phyloP scores from a whole-genome alignment of 2,113 vertebrate genomes.

The Passer montanus region DNA sequence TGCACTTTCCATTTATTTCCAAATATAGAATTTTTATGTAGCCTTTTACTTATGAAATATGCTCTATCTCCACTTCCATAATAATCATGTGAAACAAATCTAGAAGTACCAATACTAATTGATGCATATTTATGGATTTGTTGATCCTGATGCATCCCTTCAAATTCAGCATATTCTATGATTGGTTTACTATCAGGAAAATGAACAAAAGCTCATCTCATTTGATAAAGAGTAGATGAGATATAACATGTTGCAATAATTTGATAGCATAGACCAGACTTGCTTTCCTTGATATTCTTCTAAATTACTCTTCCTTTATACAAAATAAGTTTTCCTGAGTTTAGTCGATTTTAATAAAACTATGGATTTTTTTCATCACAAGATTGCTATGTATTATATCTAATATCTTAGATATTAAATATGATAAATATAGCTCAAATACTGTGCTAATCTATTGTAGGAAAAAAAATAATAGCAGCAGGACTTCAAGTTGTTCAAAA shows the following conservation, averaged over 20 bases:
- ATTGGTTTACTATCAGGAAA: not conserved
- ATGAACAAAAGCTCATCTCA: not conserved
- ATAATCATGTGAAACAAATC: not conserved
- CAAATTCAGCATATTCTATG: not conserved
- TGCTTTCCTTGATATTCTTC: conserved; percentile 7
- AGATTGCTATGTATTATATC: not conserved
- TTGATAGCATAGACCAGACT: conserved; percentile 5
- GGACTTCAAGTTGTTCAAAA: not conserved
- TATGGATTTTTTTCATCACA: conserved; percentile 3
- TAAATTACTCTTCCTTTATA: conserved; percentile 38
- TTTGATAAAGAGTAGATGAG: not conserved
- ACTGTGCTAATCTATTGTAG: not conserved
- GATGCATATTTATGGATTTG: not conserved
- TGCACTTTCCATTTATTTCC: not conserved
- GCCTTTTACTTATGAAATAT: not conserved
- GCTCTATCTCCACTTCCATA: not conserved
- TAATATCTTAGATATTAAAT: not conserved
- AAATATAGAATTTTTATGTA: not conserved
- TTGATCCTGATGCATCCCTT: not conserved
- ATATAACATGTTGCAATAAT: conserved; percentile 39
- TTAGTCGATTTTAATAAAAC: conserved; percentile 21
- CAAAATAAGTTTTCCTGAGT: conserved; percentile 34
- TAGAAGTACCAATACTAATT: not conserved
- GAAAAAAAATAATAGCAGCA: not conserved
- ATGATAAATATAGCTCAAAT: not conserved